Evolutionary conservation across 2,797 vertebrate species (phyloP), one percentile per base, ranked within the genome.

Genomic region (Sebastes glaucus): DNA sequence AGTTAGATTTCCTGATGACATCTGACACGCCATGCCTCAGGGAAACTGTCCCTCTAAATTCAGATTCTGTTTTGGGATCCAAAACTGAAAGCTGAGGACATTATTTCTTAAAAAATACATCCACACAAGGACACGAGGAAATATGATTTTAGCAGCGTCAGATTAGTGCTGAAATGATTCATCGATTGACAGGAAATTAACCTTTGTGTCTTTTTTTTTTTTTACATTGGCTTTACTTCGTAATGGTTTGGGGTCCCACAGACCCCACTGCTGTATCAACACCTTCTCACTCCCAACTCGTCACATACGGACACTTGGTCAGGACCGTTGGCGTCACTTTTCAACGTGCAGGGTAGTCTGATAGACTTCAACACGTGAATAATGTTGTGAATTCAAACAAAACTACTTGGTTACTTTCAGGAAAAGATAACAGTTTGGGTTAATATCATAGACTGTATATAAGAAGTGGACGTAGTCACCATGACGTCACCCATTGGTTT

Each of bases 61-160:
- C 70, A 56, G 35, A 52, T 49, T 32, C 32, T 33, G 68, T n/a
- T 65, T 52, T 33, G 4, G 9, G 53, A 74, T 69, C 30, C 35
- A 71, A 61, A 38, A 57, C 55, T 49, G 30, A 76, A 38, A 80
- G 67, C 57, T 25, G 61, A n/a, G n/a, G 35, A 69, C 38, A 61
- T 25, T 10, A 20, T n/a, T 52, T 25, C 30, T 23, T 69, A 1
- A 49, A 52, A 71, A 56, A 62, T 42, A 69, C 8, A 38, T 59
- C 30, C 62, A 80, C 52, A 32, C 42, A 27, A 38, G 20, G 33
- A 1, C 38, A 42, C 6, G 38, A 42, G 38, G 14, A 42, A 42
- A 42, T 42, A 1, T 16, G 38, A 42, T 42, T 42, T 42, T 42
- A 42, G 38, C 38, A 42, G 38, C 0, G 38, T 42, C 38, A 42